Evolutionary conservation across 2,888 invertebrate species (phyloP).

Genomic region (Nomada fucata): DNA sequence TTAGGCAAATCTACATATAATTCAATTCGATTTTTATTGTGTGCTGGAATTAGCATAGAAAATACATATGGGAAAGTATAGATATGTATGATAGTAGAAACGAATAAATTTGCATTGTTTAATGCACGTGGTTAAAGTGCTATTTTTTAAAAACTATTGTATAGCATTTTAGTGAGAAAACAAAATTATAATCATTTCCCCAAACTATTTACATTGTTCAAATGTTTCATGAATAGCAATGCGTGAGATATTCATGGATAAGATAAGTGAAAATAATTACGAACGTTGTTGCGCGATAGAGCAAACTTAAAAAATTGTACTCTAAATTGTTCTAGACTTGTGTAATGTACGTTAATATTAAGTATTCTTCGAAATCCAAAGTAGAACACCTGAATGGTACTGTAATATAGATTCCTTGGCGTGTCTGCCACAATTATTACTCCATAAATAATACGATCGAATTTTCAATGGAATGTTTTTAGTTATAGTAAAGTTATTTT

Average conservation of each 20-base stretch:
- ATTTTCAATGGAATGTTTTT: slow-evolving; percentile 23
- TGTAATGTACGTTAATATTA: slow-evolving; percentile 28
- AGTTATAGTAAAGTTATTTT: slow-evolving; percentile 15
- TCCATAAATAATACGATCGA: slow-evolving; percentile 12
- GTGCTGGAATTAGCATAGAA: neutral
- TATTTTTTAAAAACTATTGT: neutral
- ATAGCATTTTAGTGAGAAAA: neutral
- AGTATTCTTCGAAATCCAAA: slow-evolving; percentile 42
- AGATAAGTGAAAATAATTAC: slow-evolving; percentile 25
- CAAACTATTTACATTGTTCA: slow-evolving; percentile 1
- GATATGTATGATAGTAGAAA: too few species aligned
- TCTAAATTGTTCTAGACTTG: slow-evolving; percentile 29
- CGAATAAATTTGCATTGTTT: neutral
- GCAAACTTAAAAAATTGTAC: slow-evolving; percentile 2
- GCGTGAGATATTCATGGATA: slow-evolving; percentile 3
- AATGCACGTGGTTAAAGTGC: slow-evolving; percentile 12
- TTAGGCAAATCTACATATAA: slow-evolving; percentile 13
- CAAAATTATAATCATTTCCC: neutral
- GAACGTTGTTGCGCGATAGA: slow-evolving; percentile 3
- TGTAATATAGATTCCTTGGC: slow-evolving; percentile 14
- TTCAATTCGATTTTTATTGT: neutral
- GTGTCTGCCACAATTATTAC: slow-evolving; percentile 33
- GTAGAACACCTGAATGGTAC: slow-evolving; percentile 29
- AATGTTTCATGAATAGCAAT: slow-evolving; percentile 11
- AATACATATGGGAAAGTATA: neutral